Evolutionary conservation across 2,888 invertebrate species (phyloP).

Genomic region (Drosophila recens): DNA sequence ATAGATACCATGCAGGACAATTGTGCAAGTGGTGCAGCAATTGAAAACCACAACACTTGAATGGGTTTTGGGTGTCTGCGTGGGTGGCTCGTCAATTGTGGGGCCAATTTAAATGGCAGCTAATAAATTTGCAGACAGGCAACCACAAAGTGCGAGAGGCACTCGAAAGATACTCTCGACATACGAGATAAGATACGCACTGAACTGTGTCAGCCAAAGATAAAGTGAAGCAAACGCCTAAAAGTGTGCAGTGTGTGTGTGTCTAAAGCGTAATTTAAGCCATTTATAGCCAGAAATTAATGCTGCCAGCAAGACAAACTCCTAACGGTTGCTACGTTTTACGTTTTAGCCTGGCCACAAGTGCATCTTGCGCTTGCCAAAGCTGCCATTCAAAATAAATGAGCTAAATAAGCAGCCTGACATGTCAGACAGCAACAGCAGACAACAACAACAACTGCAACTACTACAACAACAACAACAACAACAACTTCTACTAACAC

Average conservation of each 20-base stretch:
- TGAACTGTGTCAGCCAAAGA: slow-evolving; percentile 45
- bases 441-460: slow-evolving; percentile 18
- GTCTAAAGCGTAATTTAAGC: slow-evolving; percentile 62
- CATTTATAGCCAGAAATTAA: slow-evolving; percentile 71
- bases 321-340: slow-evolving; percentile 17
- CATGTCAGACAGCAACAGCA: slow-evolving; percentile 60
- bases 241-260: slow-evolving; percentile 56
- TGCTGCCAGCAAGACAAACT: slow-evolving; percentile 49
- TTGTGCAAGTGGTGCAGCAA: slow-evolving; percentile 46
- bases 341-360: slow-evolving; percentile 53
- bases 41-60: slow-evolving; percentile 44
- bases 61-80: neutral
- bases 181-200: slow-evolving; percentile 49
- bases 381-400: slow-evolving; percentile 82
- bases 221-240: slow-evolving; percentile 48
- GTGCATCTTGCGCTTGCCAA: slow-evolving; percentile 64
- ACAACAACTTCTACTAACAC: slow-evolving; percentile 18
- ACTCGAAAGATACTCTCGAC: slow-evolving; percentile 37
- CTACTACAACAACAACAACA: slow-evolving; percentile 28
- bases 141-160: slow-evolving; percentile 49
- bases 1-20: slow-evolving; percentile 17
- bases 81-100: slow-evolving; percentile 56
- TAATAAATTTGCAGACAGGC: slow-evolving; percentile 75
- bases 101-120: slow-evolving; percentile 70
- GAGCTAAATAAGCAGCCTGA: slow-evolving; percentile 79